These are phyloP conservation scores for Tychaedon coryphoeus DNA, from an alignment of 2,113 vertebrate species.

Conservation along the genomic window DNA sequence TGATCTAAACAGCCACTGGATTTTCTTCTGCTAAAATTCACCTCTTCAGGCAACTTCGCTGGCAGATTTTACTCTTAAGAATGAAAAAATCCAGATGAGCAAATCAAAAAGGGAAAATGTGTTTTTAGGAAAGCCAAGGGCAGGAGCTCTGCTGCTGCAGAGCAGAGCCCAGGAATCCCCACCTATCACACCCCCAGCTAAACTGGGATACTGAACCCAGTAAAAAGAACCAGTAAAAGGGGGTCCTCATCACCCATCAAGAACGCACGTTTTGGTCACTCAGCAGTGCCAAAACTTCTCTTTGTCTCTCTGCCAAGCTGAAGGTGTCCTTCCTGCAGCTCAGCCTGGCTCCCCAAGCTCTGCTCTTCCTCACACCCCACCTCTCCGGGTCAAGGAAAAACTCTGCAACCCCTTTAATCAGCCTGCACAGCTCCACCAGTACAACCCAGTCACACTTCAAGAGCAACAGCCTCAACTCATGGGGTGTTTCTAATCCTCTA, in stretches of 20 bases:
- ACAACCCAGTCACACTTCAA: not conserved
- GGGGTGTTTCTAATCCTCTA: not conserved
- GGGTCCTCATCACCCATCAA: not conserved
- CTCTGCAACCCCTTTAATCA: not conserved
- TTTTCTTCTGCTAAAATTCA: not conserved
- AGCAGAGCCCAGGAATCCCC: not conserved
- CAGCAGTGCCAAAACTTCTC: not conserved
- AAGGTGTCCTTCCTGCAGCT: not conserved
- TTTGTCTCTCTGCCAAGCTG: not conserved
- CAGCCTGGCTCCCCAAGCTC: not conserved
- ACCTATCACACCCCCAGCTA: not conserved
- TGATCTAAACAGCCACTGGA: not conserved
- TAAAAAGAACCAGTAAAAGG: fast-evolving
- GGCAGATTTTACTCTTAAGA: not conserved
- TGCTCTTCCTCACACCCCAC: not conserved
- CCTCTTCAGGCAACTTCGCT: not conserved
- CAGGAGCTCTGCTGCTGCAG: not conserved
- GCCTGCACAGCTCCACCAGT: not conserved
- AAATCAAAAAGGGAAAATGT: too few relatives aligned
- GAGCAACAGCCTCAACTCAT: not conserved
- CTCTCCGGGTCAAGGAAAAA: not conserved
- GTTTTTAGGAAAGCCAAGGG: not conserved
- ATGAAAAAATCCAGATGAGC: not conserved
- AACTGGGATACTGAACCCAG: fast-evolving
- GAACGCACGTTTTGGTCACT: not conserved